Conservation (phyloP, 2,797 vertebrate genomes). For the Scarus forsteni region DNA sequence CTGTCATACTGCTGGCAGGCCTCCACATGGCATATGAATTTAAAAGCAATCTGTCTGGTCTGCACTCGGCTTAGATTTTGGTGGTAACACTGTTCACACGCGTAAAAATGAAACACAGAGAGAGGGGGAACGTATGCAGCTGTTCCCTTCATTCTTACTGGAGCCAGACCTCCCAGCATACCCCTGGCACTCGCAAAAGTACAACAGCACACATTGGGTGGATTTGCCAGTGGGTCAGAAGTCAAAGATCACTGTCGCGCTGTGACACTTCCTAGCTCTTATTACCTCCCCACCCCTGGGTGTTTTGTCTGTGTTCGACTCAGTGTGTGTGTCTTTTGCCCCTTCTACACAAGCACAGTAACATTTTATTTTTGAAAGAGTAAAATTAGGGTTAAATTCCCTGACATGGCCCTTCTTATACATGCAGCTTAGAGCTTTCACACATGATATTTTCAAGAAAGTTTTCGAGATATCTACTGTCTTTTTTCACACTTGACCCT, state of each 20-base stretch:
- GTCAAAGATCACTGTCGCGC: constrained; percentile 64
- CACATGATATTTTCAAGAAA: too few species aligned
- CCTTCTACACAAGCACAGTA: neutral
- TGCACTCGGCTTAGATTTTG: constrained; percentile 21
- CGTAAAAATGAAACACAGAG: constrained; percentile 24
- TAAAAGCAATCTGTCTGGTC: constrained; percentile 45
- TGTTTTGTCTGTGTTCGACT: constrained; percentile 22
- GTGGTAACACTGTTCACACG: constrained; percentile 35
- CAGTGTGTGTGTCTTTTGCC: neutral
- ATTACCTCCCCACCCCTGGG: constrained; percentile 45
- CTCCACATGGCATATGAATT: constrained; percentile 61
- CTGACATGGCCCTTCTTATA: too few species aligned
- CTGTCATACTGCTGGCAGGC: constrained; percentile 59
- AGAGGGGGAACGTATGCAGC: constrained; percentile 64
- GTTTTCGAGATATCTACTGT: too few species aligned
- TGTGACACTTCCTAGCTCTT: constrained; percentile 70
- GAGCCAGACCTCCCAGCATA: constrained; percentile 50
- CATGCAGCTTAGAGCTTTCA: too few species aligned
- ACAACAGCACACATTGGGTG: constrained; percentile 40
- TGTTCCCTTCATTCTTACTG: constrained; percentile 65
- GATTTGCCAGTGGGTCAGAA: constrained; percentile 47
- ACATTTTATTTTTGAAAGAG: too few species aligned
- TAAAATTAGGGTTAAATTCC: too few species aligned
- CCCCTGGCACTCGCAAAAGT: constrained; percentile 26
- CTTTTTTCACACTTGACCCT: too few species aligned